These are phyloP conservation scores for Agriotes lineatus DNA, from an alignment of 2,888 invertebrate species.

Conservation along the genomic window DNA sequence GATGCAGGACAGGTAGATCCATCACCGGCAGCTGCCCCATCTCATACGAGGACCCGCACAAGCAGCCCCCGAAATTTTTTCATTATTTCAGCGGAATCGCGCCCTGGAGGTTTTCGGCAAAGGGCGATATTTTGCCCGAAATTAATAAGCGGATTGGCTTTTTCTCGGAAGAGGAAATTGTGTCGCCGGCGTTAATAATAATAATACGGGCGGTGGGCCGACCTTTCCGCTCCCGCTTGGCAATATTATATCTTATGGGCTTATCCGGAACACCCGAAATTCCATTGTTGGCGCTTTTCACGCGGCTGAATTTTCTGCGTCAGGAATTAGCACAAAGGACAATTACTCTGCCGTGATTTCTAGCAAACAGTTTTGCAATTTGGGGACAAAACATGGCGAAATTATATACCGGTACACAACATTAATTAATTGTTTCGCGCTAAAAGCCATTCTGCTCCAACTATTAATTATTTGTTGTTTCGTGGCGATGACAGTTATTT, in stretches of 20 bases:
- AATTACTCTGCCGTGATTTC: constrained; percentile 60
- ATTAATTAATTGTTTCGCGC: constrained; percentile 59
- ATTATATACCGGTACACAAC: constrained; percentile 55
- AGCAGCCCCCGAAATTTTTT: background rate
- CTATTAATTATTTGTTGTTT: constrained; percentile 44
- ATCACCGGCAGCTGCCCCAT: constrained; percentile 34
- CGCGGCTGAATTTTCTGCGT: constrained; percentile 58
- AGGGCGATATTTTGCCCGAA: background rate
- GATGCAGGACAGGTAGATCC: constrained; percentile 46
- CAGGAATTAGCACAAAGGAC: constrained; percentile 58
- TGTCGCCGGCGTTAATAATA: constrained; percentile 28
- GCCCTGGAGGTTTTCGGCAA: constrained; percentile 9
- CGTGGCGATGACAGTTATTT: constrained; percentile 42
- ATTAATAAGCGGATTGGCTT: constrained; percentile 6
- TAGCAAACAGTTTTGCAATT: constrained; percentile 56
- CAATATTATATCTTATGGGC: constrained; percentile 37
- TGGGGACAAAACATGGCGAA: constrained; percentile 46
- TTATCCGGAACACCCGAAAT: constrained; percentile 55
- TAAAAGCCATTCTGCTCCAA: constrained; percentile 51
- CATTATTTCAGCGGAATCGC: constrained; percentile 7
- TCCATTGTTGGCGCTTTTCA: constrained; percentile 62
- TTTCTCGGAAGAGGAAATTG: constrained; percentile 10
- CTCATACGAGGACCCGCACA: constrained; percentile 16
- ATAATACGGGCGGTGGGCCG: constrained; percentile 31
- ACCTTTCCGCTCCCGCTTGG: constrained; percentile 24